phyloP scores from a whole-genome alignment of 2,113 vertebrate genomes.

The Ovis canadensis region DNA sequence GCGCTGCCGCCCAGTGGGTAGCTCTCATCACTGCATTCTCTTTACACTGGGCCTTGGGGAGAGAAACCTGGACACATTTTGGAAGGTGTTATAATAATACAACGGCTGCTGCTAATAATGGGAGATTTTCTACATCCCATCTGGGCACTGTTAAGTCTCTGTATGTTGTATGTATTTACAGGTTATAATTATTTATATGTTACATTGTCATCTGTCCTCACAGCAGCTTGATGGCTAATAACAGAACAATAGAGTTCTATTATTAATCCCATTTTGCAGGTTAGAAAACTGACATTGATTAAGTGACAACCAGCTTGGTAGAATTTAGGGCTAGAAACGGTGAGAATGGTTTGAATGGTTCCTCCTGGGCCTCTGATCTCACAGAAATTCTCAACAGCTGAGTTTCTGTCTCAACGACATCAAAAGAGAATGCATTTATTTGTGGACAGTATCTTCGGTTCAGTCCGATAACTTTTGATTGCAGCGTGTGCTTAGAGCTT shows the following conservation, averaged over 20 bases:
- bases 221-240: neutral
- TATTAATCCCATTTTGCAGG: conserved; percentile 2
- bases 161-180: neutral
- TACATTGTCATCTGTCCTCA: neutral
- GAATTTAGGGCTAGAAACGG: neutral
- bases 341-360: neutral
- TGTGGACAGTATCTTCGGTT: neutral
- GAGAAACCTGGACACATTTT: neutral
- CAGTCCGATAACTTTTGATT: neutral
- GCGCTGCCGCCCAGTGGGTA: conserved; percentile 35
- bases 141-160: neutral
- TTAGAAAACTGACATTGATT: neutral
- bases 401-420: neutral
- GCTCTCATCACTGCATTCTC: conserved; percentile 24
- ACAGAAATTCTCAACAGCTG: neutral
- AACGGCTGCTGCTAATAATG: neutral
- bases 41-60: neutral
- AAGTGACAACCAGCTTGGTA: neutral
- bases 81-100: neutral
- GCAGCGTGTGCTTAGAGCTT: neutral
- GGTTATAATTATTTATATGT: neutral
- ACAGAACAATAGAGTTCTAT: neutral
- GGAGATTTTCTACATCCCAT: neutral
- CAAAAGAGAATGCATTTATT: neutral
- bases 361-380: neutral